Conservation (phyloP, 2,113 vertebrate genomes). For the Alosa alosa region DNA sequence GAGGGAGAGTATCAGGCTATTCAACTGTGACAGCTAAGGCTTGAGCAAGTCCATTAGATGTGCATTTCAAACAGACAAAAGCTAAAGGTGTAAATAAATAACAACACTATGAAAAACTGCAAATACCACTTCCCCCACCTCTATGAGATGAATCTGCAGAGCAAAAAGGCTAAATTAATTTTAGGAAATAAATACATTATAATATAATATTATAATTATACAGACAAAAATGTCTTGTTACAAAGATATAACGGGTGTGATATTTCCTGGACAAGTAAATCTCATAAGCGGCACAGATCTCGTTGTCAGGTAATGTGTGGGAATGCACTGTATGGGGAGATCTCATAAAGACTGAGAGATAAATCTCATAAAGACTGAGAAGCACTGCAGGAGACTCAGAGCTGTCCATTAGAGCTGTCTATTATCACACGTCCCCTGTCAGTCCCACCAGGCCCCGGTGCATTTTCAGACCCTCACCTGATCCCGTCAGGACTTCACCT, state of each 20-base stretch:
- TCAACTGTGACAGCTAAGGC: not conserved
- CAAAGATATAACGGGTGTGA: not conserved
- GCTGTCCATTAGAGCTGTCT: not conserved
- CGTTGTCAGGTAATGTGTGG: too few species aligned
- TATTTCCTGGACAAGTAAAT: not conserved
- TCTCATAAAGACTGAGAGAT: not conserved
- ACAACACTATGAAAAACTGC: not conserved
- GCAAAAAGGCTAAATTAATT: not conserved
- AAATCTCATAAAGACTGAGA: not conserved
- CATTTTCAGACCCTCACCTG: not conserved
- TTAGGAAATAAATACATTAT: not conserved
- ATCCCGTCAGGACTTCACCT: not conserved
- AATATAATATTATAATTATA: not conserved
- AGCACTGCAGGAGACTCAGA: not conserved
- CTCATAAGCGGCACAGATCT: not conserved
- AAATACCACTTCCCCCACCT: not conserved
- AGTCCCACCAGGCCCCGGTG: not conserved
- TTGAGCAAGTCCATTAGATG: not conserved
- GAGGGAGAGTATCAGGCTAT: not conserved
- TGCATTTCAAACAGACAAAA: not conserved
- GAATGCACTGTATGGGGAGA: not conserved
- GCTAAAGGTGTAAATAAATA: not conserved
- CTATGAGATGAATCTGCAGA: not conserved
- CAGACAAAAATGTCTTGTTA: not conserved
- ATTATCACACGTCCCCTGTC: not conserved